phyloP scores from a whole-genome alignment of 1,140 invertebrate species.

The Drosophila eugracilis region DNA sequence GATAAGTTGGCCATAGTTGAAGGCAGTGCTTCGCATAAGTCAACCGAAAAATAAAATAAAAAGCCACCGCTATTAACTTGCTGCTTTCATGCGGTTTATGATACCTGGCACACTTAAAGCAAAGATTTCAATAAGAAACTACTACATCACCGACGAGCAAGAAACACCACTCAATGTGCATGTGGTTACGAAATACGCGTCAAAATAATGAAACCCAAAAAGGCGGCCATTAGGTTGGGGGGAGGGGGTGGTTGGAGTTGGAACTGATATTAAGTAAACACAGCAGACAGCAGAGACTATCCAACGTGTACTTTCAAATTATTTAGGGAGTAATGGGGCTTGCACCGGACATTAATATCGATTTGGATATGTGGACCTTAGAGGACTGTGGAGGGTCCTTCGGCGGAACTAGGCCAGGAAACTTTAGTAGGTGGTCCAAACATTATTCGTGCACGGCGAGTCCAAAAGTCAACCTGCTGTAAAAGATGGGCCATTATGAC shows the following conservation, averaged over 20 bases:
- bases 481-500: slow-evolving; percentile 7
- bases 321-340: slow-evolving; percentile 19
- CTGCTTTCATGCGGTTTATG: slow-evolving; percentile 23
- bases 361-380: slow-evolving; percentile 55
- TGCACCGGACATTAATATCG: slow-evolving; percentile 39
- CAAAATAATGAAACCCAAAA: slow-evolving; percentile 42
- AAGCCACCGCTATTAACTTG: neutral
- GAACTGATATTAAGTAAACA: slow-evolving; percentile 2
- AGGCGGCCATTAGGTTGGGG: slow-evolving; percentile 15
- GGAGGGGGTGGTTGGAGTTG: slow-evolving; percentile 2
- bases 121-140: slow-evolving; percentile 11
- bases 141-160: slow-evolving; percentile 10
- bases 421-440: neutral
- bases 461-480: neutral
- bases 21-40: slow-evolving; percentile 19
- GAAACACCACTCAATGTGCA: slow-evolving; percentile 47
- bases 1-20: slow-evolving; percentile 18
- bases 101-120: slow-evolving; percentile 1
- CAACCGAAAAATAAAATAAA: slow-evolving; percentile 5
- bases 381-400: slow-evolving; percentile 20
- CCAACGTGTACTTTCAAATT: slow-evolving; percentile 18
- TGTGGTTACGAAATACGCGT: slow-evolving; percentile 57
- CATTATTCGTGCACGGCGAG: neutral
- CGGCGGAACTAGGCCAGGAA: slow-evolving; percentile 21
- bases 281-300: neutral